Evolutionary conservation across 2,888 invertebrate genomes (phyloP).

Genomic region (Lasioglossum leucozonium): DNA sequence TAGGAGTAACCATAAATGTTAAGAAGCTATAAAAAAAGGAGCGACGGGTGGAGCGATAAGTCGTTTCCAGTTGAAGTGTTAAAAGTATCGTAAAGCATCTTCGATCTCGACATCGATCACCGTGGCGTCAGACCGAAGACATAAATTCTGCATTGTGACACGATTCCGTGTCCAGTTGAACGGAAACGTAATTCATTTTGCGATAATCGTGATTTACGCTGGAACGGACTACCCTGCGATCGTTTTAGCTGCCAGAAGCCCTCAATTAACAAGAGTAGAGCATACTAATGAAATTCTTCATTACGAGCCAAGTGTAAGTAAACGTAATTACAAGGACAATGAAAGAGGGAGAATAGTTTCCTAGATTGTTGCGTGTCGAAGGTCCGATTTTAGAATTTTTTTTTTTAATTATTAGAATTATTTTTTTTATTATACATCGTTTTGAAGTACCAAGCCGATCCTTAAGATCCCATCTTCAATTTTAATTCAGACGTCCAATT

Average conservation of each 20-base stretch:
- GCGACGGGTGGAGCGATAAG: neutral
- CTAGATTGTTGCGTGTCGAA: neutral
- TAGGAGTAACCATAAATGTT: neutral
- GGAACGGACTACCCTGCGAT: neutral
- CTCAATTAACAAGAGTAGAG: neutral
- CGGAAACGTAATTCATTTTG: conserved; percentile 23
- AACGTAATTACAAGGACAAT: neutral
- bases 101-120: conserved; percentile 27
- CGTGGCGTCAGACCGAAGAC: neutral
- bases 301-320: neutral
- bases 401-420: too few species aligned
- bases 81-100: conserved; percentile 5
- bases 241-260: neutral
- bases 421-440: too few species aligned
- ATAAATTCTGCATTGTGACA: conserved; percentile 31
- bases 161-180: conserved; percentile 2
- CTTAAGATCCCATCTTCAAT: too few species aligned
- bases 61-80: conserved; percentile 6
- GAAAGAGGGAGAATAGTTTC: neutral
- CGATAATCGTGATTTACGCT: conserved; percentile 41
- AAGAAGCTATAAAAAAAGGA: neutral
- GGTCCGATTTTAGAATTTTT: too few species aligned
- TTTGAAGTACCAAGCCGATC: too few species aligned
- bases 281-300: neutral
- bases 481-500: too few species aligned